Base-by-base conservation (phyloP, 2,797 vertebrate species). In the Arctocebus calabarensis region DNA sequence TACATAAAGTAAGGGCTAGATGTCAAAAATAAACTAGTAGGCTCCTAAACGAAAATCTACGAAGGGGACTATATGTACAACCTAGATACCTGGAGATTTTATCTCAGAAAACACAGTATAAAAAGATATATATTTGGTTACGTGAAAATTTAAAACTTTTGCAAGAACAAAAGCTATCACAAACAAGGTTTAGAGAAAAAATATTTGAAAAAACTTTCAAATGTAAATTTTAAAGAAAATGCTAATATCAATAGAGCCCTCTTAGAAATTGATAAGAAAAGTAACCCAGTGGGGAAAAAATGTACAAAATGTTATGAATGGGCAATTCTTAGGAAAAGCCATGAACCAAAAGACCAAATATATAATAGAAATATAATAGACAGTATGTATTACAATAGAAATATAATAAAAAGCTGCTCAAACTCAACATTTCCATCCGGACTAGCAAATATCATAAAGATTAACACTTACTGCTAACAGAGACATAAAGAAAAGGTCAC, bases 401-500 rank as follows among this genome's bases (percentile, higher is more conserved):
- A 52, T 52, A 52, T 52, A 52, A 52, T 52, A 48, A 40, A 84
- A 96, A 94, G 52, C 27, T 84, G n/a, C 19, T 85, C 52, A 92
- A 74, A 81, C 17, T 45, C 37, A 78, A 40, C 45, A 34, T 59
- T 92, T 61, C 52, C 2, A 85, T 37, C 19, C 43, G 83, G 70
- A 68, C 17, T 48, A 94, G 34, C 37, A 94, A 88, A 94, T 88
- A 64, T 43, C 75, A 81, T 55, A 86, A 82, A 78, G 6, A 90
- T 92, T 55, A 90, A 90, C 59, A 84, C 37, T 23, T 66, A 73
- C 0, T 29, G 7, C 64, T 45, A 40, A 74, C n/a, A 75, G 48
- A 88, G 77, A 88, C 70, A 68, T 91, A 91, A 86, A 94, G 78
- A 77, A 87, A 90, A 83, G 32, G 27, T 86, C 37, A 83, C 25